Percentiles rank a stretch among this genome's conserved stretches.
These are phyloP conservation scores for Lucilia sericata DNA, from an alignment of 1,140 invertebrate genomes.

Conservation along the genomic window DNA sequence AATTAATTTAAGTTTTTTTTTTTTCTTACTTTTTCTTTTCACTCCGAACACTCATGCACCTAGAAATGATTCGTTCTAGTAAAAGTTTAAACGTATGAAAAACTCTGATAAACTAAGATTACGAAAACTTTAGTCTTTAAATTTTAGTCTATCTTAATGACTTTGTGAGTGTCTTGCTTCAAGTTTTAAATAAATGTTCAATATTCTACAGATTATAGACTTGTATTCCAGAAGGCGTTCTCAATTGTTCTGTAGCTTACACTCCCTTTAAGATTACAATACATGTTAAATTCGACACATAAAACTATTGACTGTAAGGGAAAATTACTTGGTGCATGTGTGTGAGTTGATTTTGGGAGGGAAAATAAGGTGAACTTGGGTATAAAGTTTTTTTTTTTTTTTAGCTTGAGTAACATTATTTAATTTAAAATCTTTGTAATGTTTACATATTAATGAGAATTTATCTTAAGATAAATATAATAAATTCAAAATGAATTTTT, in stretches of 20 bases:
- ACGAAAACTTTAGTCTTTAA: constrained; percentile 3
- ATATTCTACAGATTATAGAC: background rate
- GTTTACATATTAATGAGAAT: no score
- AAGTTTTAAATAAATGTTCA: constrained; percentile 27
- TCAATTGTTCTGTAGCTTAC: background rate
- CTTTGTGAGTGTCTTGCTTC: background rate
- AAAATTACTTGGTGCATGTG: background rate
- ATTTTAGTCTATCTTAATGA: background rate
- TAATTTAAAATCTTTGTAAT: no score
- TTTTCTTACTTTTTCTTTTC: background rate
- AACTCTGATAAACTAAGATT: constrained; percentile 6
- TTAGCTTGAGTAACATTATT: no score
- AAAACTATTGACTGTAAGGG: background rate
- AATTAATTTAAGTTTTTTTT: constrained; percentile 18
- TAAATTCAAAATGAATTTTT: no score
- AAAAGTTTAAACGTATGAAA: background rate
- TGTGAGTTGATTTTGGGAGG: background rate
- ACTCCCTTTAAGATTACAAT: background rate
- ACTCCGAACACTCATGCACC: background rate
- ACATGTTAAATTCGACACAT: constrained; percentile 7
- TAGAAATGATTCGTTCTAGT: background rate
- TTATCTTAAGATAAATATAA: no score
- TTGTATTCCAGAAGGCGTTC: background rate
- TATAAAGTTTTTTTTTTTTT: background rate
- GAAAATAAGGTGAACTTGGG: background rate